A percentile compares a stretch with the other conserved stretches of the same genome.
Conservation (phyloP, 2,888 invertebrate species). For the Dorcus hopei region DNA sequence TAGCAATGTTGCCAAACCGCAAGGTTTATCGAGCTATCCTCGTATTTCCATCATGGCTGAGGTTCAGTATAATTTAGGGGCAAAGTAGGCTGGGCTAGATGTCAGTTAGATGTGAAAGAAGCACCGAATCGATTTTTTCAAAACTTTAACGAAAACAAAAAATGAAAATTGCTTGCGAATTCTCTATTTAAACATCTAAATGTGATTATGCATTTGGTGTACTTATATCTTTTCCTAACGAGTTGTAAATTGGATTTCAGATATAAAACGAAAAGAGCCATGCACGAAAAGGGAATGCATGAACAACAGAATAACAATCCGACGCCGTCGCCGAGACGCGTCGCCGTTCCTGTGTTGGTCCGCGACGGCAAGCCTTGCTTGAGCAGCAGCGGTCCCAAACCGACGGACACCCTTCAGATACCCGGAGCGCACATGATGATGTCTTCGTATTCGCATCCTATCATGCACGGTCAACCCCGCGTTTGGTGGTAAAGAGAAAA, state of each 20-base stretch:
- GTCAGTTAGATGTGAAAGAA: too few relatives aligned
- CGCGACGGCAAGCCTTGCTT: constrained; percentile 91
- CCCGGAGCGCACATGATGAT: constrained; percentile 42
- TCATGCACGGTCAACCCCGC: constrained; percentile 49
- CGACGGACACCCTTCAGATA: constrained; percentile 33
- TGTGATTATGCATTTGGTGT: too few relatives aligned
- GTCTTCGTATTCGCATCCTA: constrained; percentile 44
- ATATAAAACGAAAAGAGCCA: constrained; percentile 98
- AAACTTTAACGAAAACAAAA: too few relatives aligned
- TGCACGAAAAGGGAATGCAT: constrained; percentile 84
- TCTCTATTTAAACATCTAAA: too few relatives aligned
- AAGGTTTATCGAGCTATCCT: too few relatives aligned
- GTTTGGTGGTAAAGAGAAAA: constrained; percentile 42
- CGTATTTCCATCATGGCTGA: too few relatives aligned
- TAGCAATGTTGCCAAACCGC: too few relatives aligned
- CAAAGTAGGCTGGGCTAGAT: too few relatives aligned
- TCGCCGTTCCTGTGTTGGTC: constrained; percentile 92
- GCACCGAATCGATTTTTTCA: too few relatives aligned
- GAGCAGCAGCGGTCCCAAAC: constrained; percentile 48
- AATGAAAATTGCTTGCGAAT: too few relatives aligned
- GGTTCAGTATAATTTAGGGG: too few relatives aligned
- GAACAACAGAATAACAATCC: constrained; percentile 51
- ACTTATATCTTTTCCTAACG: too few relatives aligned
- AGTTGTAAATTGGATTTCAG: constrained; percentile 35
- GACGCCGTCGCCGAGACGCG: constrained; percentile 78